These are phyloP conservation scores for Tetramorium bicarinatum DNA, from an alignment of 2,888 invertebrate genomes.

Conservation along the genomic window DNA sequence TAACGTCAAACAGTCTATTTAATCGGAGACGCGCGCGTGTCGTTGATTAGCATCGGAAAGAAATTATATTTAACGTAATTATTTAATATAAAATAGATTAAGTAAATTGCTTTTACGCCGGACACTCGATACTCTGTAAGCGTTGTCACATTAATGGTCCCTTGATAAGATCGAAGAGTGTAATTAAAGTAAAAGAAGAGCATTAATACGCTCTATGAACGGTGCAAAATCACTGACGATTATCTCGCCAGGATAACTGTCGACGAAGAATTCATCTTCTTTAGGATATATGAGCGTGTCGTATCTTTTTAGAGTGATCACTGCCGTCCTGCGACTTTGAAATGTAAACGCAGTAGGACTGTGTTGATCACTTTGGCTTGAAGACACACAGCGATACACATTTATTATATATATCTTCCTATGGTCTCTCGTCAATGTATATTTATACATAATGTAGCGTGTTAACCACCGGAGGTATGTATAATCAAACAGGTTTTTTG, in stretches of 20 bases:
- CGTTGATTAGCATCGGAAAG: background rate
- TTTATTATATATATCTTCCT: slow-evolving; percentile 40
- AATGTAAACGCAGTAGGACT: background rate
- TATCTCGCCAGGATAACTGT: background rate
- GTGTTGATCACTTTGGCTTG: background rate
- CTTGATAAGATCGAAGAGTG: background rate
- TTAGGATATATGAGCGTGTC: slow-evolving; percentile 19
- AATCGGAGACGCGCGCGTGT: background rate
- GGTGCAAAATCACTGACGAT: slow-evolving; percentile 13
- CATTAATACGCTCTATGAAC: background rate
- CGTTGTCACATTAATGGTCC: slow-evolving; percentile 14
- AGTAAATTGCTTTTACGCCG: background rate
- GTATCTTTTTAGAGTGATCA: background rate
- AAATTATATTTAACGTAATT: slow-evolving; percentile 2
- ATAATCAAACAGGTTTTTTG: slow-evolving; percentile 29
- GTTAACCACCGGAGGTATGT: slow-evolving; percentile 21
- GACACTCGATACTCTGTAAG: background rate
- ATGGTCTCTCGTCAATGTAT: slow-evolving; percentile 21
- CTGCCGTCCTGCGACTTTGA: background rate
- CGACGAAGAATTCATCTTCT: slow-evolving; percentile 5
- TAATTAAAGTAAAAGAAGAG: slow-evolving; percentile 15
- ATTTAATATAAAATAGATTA: background rate
- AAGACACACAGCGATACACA: background rate
- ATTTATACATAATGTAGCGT: slow-evolving; percentile 36
- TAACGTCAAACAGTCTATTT: background rate